Percentiles rank a stretch among this genome's conserved stretches.
Conservation (phyloP, 2,888 invertebrate genomes). For the Heliconius charithonia region DNA sequence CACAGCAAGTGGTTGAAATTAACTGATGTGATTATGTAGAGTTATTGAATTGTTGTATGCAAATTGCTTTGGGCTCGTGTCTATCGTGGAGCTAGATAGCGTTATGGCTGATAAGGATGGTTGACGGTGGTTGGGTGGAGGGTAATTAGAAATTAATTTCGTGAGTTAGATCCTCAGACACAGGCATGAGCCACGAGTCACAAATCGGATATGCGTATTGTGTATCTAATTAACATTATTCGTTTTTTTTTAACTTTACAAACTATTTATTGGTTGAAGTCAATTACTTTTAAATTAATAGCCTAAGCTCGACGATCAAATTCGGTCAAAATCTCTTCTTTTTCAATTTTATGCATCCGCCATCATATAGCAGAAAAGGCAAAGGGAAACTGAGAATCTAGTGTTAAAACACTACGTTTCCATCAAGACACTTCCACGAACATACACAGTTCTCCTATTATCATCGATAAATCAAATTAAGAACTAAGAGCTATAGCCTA, state of each 20-base stretch:
- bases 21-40: conserved; percentile 58
- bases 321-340: too few species aligned
- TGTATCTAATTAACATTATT: neutral
- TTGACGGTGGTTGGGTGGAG: neutral
- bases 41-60: conserved; percentile 53
- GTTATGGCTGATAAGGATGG: conserved; percentile 28
- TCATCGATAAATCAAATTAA: conserved; percentile 7
- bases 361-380: too few species aligned
- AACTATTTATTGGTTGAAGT: neutral
- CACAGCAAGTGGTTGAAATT: conserved; percentile 58
- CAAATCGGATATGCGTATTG: neutral
- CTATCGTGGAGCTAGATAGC: conserved; percentile 32
- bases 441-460: neutral
- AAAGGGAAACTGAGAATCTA: too few species aligned
- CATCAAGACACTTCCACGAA: too few species aligned
- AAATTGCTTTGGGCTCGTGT: conserved; percentile 42
- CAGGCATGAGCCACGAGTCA: too few species aligned
- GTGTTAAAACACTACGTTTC: too few species aligned
- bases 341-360: too few species aligned
- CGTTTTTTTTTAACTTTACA: neutral
- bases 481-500: conserved; percentile 14
- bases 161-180: neutral
- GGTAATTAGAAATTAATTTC: conserved; percentile 8
- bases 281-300: neutral
- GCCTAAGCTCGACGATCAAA: neutral